These are phyloP conservation scores for Stigmatopora nigra DNA, from an alignment of 2,113 vertebrate species.

Conservation along the genomic window DNA sequence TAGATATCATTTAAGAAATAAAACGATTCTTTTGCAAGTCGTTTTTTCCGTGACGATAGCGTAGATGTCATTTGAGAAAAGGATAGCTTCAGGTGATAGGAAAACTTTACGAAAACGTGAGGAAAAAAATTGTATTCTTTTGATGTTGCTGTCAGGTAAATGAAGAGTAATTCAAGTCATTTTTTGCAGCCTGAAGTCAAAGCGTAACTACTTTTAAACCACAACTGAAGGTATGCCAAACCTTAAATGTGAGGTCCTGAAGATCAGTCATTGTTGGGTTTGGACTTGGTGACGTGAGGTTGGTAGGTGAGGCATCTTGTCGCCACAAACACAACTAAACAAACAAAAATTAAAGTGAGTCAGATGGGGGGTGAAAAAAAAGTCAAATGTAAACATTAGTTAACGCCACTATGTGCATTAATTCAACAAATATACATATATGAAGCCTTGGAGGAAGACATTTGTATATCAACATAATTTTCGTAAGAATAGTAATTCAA, in stretches of 20 bases:
- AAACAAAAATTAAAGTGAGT: slow-evolving; percentile 51
- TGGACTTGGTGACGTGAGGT: slow-evolving; percentile 40
- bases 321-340: slow-evolving; percentile 48
- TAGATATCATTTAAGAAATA: no score
- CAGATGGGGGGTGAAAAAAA: slow-evolving; percentile 40
- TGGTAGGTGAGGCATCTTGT: slow-evolving; percentile 36
- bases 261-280: slow-evolving; percentile 19
- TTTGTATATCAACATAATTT: no score
- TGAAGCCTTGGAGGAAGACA: no score
- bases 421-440: no score
- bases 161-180: not conserved
- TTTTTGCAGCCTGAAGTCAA: not conserved
- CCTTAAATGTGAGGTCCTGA: slow-evolving; percentile 2
- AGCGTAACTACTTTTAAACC: not conserved
- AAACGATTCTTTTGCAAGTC: no score
- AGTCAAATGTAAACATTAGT: slow-evolving; percentile 53
- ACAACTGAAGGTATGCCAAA: not conserved
- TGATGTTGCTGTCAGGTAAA: not conserved
- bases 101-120: not conserved
- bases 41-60: not conserved
- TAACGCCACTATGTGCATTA: no score
- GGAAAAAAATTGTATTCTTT: not conserved
- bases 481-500: no score
- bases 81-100: no score
- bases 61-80: not conserved